phyloP scores from a whole-genome alignment of 2,888 invertebrate genomes.

The Andrena bucephala region DNA sequence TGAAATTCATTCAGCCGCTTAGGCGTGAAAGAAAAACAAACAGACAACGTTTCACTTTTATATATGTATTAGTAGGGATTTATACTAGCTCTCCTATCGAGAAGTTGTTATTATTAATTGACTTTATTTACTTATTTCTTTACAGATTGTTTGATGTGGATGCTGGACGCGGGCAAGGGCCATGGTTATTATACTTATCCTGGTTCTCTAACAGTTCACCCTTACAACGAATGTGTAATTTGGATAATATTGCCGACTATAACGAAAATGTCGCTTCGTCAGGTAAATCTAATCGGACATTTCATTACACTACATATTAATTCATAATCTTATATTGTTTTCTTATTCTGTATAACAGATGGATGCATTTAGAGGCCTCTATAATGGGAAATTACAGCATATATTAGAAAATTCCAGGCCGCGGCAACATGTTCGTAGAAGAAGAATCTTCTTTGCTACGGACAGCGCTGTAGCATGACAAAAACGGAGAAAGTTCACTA shows the following conservation, averaged over 20 bases:
- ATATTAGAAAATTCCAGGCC: conserved; percentile 86
- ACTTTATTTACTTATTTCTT: not conserved
- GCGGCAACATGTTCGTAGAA: conserved; percentile 85
- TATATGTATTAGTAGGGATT: too few relatives aligned
- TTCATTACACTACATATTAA: not conserved
- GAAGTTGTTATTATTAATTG: conserved; percentile 3
- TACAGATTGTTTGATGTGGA: conserved; percentile 72
- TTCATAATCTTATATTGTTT: not conserved
- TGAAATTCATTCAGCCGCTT: too few relatives aligned
- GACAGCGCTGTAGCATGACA: conserved; percentile 43
- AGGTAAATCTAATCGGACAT: conserved; percentile 62
- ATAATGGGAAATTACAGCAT: conserved; percentile 85
- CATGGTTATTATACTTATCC: conserved; percentile 77
- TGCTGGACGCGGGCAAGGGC: conserved; percentile 60
- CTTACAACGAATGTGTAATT: conserved; percentile 76
- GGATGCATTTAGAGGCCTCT: conserved; percentile 86
- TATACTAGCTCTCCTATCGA: too few relatives aligned
- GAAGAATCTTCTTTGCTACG: conserved; percentile 86
- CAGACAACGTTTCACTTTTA: too few relatives aligned
- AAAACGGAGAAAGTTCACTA: not conserved
- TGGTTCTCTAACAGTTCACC: conserved; percentile 76
- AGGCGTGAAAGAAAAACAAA: too few relatives aligned
- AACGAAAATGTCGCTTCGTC: conserved; percentile 73
- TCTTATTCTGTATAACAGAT: conserved; percentile 83
- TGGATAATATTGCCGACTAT: conserved; percentile 76